phyloP scores from a whole-genome alignment of 2,888 invertebrate species.

The Scaptodrosophila latifasciaeformis region DNA sequence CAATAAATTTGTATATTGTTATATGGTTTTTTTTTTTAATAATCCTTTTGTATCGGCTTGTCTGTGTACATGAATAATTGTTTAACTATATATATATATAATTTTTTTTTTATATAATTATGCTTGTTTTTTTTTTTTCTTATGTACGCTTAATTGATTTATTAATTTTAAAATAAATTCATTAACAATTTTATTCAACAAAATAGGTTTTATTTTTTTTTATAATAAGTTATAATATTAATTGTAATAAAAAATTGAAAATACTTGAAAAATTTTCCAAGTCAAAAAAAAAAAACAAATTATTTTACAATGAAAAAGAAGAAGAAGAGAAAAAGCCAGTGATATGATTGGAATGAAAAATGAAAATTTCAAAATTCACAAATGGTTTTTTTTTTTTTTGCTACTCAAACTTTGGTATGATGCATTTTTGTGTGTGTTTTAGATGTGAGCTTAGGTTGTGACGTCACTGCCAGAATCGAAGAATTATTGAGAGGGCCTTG shows the following conservation, averaged over 20 bases:
- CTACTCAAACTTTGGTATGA: constrained; percentile 45
- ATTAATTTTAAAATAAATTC: constrained; percentile 56
- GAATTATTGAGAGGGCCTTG: neutral
- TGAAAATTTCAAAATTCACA: too few relatives aligned
- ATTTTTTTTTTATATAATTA: neutral
- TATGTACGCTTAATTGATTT: constrained; percentile 47
- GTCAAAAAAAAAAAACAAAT: constrained; percentile 2
- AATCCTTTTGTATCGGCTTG: neutral
- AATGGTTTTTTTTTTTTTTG: too few relatives aligned
- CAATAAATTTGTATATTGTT: neutral
- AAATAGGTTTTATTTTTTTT: too few relatives aligned
- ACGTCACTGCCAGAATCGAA: neutral
- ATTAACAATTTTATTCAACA: constrained; percentile 61
- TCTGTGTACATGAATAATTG: neutral
- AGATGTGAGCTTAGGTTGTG: neutral
- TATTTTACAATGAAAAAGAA: too few relatives aligned
- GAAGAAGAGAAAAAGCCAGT: too few relatives aligned
- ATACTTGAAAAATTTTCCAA: constrained; percentile 13
- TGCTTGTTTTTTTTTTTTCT: too few relatives aligned
- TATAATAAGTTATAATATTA: constrained; percentile 10
- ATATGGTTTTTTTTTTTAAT: neutral
- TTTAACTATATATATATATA: neutral
- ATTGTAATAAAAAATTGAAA: constrained; percentile 33
- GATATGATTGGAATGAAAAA: too few relatives aligned
- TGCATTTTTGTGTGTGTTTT: neutral